Percentiles rank a stretch among this genome's conserved stretches.
Conservation (phyloP, 2,113 vertebrate species). For the Lutjanus erythropterus region DNA sequence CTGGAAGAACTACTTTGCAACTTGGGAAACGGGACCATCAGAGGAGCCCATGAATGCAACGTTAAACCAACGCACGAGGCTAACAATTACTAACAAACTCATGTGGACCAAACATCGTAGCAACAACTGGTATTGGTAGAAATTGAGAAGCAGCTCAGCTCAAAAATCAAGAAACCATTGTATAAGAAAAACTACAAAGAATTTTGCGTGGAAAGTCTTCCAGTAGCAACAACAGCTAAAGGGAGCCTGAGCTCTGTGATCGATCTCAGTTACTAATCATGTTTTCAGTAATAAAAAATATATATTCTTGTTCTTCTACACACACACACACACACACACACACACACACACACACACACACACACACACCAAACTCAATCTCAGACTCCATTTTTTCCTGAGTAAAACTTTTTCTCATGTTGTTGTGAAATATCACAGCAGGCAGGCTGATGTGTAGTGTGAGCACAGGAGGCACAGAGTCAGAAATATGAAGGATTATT, state of each 20-base stretch:
- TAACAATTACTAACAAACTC: background rate
- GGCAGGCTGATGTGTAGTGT: constrained; percentile 9
- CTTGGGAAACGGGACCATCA: too few species aligned
- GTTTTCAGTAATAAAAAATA: background rate
- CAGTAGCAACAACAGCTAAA: background rate
- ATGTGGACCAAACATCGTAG: background rate
- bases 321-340: constrained; percentile 11
- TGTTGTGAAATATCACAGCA: constrained; percentile 8
- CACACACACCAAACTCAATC: background rate
- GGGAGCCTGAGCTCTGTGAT: background rate
- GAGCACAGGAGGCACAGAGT: constrained; percentile 4
- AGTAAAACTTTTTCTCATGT: constrained; percentile 20
- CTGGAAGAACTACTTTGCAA: too few species aligned
- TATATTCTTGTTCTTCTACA: background rate
- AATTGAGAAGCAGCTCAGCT: background rate
- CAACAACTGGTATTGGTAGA: background rate
- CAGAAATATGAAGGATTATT: constrained; percentile 47
- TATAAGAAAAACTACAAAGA: background rate
- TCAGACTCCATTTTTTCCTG: background rate
- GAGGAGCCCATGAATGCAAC: too few species aligned
- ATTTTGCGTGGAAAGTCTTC: background rate
- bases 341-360: background rate
- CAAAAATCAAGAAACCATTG: background rate
- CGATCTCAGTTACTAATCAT: constrained; percentile 5
- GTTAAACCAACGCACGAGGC: background rate